Evolutionary conservation across 2,888 invertebrate genomes (phyloP).

Genomic region (Agrochola lychnidis): DNA sequence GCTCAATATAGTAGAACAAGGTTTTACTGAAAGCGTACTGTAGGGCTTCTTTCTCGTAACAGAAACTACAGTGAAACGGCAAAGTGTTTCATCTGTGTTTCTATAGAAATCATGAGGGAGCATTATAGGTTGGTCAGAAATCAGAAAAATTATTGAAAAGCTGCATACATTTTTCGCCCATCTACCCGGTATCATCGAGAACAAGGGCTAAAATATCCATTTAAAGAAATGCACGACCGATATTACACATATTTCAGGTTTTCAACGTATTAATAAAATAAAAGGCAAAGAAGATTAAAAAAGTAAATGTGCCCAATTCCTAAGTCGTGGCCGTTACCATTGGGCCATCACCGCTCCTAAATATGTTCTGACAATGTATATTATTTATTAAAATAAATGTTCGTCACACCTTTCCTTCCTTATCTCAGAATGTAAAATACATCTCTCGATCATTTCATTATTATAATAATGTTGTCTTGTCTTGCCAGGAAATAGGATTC

Average conservation of each 20-base stretch:
- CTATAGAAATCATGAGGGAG: too few relatives aligned
- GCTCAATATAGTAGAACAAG: neutral
- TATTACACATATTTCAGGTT: too few relatives aligned
- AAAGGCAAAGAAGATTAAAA: too few relatives aligned
- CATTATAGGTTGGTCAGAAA: neutral
- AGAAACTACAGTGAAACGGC: neutral
- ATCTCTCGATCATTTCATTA: slow-evolving; percentile 67
- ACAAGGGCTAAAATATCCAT: too few relatives aligned
- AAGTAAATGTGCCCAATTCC: too few relatives aligned
- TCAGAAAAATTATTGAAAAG: neutral
- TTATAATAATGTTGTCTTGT: slow-evolving; percentile 71
- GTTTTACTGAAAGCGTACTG: neutral
- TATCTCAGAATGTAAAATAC: slow-evolving; percentile 44
- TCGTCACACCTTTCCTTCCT: neutral
- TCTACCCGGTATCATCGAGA: too few relatives aligned
- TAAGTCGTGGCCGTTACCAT: neutral
- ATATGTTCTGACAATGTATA: neutral
- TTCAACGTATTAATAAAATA: too few relatives aligned
- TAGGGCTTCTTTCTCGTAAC: neutral
- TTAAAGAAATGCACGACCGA: too few relatives aligned
- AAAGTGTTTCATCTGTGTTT: too few relatives aligned
- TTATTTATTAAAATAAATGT: neutral
- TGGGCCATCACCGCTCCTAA: neutral
- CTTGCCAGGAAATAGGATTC: slow-evolving; percentile 75
- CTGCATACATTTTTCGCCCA: neutral